Conservation (phyloP, 2,888 invertebrate species). For the Ischnus inquisitorius region DNA sequence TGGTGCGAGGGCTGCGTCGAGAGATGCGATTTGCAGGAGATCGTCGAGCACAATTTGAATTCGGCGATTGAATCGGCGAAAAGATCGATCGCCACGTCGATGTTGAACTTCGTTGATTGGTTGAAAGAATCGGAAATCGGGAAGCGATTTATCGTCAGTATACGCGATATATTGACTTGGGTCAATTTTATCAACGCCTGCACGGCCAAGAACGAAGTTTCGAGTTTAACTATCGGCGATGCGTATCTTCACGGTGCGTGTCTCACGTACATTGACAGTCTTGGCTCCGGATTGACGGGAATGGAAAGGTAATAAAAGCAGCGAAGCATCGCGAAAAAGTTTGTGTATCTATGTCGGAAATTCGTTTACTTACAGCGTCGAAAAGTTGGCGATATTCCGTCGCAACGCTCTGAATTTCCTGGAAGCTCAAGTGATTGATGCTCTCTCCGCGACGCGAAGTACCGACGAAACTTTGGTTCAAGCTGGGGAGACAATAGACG, state of each 20-base stretch:
- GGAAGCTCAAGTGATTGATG: conserved; percentile 83
- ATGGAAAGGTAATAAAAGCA: conserved; percentile 88
- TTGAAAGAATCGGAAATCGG: conserved; percentile 91
- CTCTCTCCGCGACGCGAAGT: conserved; percentile 76
- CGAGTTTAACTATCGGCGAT: conserved; percentile 86
- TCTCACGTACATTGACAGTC: conserved; percentile 95
- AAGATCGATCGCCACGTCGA: conserved; percentile 89
- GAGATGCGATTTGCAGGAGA: conserved; percentile 91
- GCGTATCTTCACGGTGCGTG: conserved; percentile 96
- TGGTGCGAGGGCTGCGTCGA: conserved; percentile 95
- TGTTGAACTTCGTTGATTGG: conserved; percentile 94
- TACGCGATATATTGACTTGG: conserved; percentile 97
- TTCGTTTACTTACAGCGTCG: conserved; percentile 74
- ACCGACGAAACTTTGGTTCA: conserved; percentile 67
- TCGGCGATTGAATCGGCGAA: conserved; percentile 87
- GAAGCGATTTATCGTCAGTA: conserved; percentile 93
- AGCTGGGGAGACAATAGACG: conserved; percentile 75
- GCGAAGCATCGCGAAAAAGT: neutral
- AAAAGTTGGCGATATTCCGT: conserved; percentile 83
- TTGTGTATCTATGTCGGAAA: neutral
- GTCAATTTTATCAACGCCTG: conserved; percentile 94
- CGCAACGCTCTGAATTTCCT: conserved; percentile 87
- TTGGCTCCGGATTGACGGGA: conserved; percentile 94
- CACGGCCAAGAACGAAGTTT: conserved; percentile 71
- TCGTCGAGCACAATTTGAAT: conserved; percentile 93